These are phyloP conservation scores for Saccopteryx leptura DNA, from an alignment of 2,113 vertebrate genomes.

Conservation along the genomic window DNA sequence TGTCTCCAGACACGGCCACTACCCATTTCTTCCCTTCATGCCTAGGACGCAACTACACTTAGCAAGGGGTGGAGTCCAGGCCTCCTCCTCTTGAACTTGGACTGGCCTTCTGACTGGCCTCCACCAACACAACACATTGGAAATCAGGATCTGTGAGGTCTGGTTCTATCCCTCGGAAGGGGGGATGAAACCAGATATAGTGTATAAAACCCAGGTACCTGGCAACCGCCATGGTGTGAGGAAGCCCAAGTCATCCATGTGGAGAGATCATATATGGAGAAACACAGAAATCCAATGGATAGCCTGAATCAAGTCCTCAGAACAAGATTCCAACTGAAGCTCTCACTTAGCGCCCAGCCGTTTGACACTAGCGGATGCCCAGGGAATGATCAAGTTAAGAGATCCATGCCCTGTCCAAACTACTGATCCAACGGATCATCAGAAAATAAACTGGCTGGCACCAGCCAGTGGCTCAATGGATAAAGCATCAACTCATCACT, in stretches of 20 bases:
- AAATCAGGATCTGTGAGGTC: not conserved
- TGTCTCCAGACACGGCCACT: rapidly evolving
- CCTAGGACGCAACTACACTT: not conserved
- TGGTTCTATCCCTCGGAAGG: not conserved
- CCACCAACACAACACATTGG: no score
- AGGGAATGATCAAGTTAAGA: not conserved
- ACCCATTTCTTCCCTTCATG: not conserved
- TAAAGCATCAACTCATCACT: no score
- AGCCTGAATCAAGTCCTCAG: not conserved
- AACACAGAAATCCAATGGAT: not conserved
- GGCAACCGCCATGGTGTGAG: not conserved
- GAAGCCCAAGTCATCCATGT: not conserved
- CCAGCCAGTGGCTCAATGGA: no score
- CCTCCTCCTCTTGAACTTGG: not conserved
- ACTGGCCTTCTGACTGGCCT: not conserved
- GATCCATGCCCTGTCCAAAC: not conserved
- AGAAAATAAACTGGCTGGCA: not conserved
- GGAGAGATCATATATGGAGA: not conserved
- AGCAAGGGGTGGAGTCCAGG: no score
- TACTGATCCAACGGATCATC: not conserved
- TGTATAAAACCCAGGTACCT: not conserved
- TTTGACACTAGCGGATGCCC: not conserved
- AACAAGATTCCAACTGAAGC: rapidly evolving
- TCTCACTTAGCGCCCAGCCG: not conserved
- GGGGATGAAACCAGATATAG: not conserved